Evolutionary conservation across 2,797 vertebrate species (phyloP).

Genomic region (Bradypodion ventrale): DNA sequence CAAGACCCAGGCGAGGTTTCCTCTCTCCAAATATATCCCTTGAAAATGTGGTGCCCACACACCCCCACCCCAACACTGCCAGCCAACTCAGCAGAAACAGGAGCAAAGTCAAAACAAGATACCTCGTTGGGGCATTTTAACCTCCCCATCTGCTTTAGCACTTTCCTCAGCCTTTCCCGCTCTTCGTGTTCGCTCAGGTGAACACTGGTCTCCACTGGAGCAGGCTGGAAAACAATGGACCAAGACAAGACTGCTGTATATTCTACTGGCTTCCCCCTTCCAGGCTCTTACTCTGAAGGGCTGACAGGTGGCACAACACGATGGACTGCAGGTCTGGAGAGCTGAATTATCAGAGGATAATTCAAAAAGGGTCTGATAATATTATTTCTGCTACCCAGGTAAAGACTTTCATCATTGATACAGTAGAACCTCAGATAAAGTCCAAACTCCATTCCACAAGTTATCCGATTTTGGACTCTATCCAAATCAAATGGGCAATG

Average conservation of each 20-base stretch:
- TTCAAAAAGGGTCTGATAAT: too few relatives aligned
- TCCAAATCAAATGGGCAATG: too few relatives aligned
- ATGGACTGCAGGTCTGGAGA: background rate
- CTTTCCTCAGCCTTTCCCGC: conserved; percentile 88
- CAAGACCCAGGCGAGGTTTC: background rate
- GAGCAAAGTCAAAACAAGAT: conserved; percentile 39
- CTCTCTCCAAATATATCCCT: background rate
- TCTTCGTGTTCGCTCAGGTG: conserved; percentile 88
- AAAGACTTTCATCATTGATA: too few relatives aligned
- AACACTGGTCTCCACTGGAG: conserved; percentile 78
- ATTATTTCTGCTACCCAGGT: too few relatives aligned
- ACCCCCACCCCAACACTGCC: too few relatives aligned
- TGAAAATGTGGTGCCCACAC: too few relatives aligned
- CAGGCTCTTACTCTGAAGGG: conserved; percentile 21
- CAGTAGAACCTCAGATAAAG: too few relatives aligned
- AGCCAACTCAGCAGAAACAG: background rate
- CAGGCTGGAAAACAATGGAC: conserved; percentile 69
- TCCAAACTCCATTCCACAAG: too few relatives aligned
- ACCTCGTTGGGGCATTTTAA: conserved; percentile 96
- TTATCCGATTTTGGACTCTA: too few relatives aligned
- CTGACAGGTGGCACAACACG: conserved; percentile 7
- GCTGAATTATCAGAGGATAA: too few relatives aligned
- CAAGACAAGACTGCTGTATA: conserved; percentile 59
- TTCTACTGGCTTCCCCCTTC: conserved; percentile 50
- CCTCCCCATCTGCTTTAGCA: conserved; percentile 97